Evolutionary conservation across 2,888 invertebrate species (phyloP), one percentile per base, ranked within the genome.

Genomic region (Crepidodera aurea): DNA sequence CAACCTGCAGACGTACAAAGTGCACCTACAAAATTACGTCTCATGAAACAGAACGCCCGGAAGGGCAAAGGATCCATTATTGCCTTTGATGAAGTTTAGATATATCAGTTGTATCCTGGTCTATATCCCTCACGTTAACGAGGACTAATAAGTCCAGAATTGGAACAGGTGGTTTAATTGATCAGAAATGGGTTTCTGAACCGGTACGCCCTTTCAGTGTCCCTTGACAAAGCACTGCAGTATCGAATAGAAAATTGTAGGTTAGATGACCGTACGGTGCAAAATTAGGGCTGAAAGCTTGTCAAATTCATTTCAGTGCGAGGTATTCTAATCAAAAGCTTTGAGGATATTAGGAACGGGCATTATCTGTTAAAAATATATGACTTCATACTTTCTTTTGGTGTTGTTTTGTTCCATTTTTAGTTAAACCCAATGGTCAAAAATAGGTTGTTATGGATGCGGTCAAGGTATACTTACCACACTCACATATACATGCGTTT

Each of bases 101-200:
- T 42, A 13, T 42, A 42, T 42, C 42, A 18, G 1, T 39, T 12
- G 39, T n/a, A 42, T 42, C 42, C 42, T 42, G 19, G 16, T 7
- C 42, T 13, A 18, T 18, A 18, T 42, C 42, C 42, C 16, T 42
- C 16, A 4, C 42, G 6, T 18, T 42, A 54, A 44, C 54, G 15
- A 40, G 42, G 34, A 40, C 44, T 54, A 54, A 54, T 53, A 39
- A 39, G 22, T 22, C 40, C 40, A 25, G 16, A 40, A 53, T 29
- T 22, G 19, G 44, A 54, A 54, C 54, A 54, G 54, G 54, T 54
- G 54, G 44, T 44, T 54, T 42, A 54, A 54, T 54, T 54, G 13
- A 53, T 53, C 40, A 53, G 40, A 40, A 37, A 19, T 16, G 18
- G 32, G 25, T 44, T 42, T 44, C 54, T 42, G 32, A 54, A 16